Evolutionary conservation across 2,888 invertebrate genomes (phyloP), one percentile per base, ranked within the genome.

Genomic region (Clostera curtula): DNA sequence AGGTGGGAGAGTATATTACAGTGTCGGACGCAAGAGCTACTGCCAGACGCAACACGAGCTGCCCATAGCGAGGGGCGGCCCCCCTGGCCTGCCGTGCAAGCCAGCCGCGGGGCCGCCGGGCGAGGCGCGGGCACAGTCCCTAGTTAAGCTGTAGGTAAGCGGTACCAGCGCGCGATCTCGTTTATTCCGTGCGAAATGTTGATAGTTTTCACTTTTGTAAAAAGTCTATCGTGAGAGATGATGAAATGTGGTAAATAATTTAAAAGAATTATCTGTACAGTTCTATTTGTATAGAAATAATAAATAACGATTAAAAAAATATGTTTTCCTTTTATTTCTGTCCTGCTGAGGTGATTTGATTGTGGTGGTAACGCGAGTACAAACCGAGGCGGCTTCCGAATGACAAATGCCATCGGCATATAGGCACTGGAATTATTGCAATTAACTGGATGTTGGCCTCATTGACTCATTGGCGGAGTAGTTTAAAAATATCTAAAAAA

Each of bases 251-350:
- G 80, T 77, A 74, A 80, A 79, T 76, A 82, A 84, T 80, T 84
- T 80, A 84, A 84, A 52, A 31, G 73, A 77, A 75, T 67, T 77
- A 82, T 83, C 83, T 85, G 85, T 85, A 85, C 85, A 86, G 84
- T 85, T 80, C 80, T 85, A 85, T 85, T 85, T 85, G 85, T 85
- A 85, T 85, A 85, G 85, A 84, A 85, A 80, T 84, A 84, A 84
- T 80, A 76, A 85, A 85, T 82, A 83, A 85, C 66, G 75, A 84
- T 83, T 82, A 66, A 77, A 84, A 74, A 79, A 74, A 68, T 64
- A n/a, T n/a, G n/a, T n/a, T n/a, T n/a, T n/a, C n/a, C n/a, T n/a
- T n/a, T n/a, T n/a, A n/a, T n/a, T n/a, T n/a, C n/a, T n/a, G n/a
- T n/a, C n/a, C n/a, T n/a, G n/a, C n/a, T n/a, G n/a, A n/a, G n/a